Conservation (phyloP, 1,140 invertebrate genomes). For the Euwallacea similis region DNA sequence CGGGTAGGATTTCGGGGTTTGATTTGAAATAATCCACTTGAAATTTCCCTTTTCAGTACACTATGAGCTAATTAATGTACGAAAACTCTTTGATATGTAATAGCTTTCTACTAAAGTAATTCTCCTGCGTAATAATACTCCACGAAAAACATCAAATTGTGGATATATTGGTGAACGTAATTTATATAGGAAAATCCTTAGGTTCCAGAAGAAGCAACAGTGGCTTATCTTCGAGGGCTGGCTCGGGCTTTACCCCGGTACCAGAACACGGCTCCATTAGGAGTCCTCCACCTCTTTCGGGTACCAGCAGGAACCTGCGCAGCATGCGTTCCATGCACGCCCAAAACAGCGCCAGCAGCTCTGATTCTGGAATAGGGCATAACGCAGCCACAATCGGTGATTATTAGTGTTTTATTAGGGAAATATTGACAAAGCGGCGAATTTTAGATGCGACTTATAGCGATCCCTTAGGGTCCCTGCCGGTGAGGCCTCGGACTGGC, state of each 20-base stretch:
- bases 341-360: slow-evolving; percentile 49
- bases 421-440: background rate
- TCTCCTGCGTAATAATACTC: background rate
- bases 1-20: slow-evolving; percentile 51
- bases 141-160: slow-evolving; percentile 3
- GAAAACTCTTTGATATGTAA: background rate
- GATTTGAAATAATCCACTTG: background rate
- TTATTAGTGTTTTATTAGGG: background rate
- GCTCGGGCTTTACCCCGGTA: slow-evolving; percentile 59
- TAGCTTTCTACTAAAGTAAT: no score
- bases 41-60: background rate
- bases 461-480: slow-evolving; percentile 75
- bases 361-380: slow-evolving; percentile 50
- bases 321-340: slow-evolving; percentile 40
- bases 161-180: background rate
- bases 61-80: background rate
- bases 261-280: slow-evolving; percentile 53
- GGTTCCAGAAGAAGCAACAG: slow-evolving; percentile 61
- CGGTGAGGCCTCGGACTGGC: slow-evolving; percentile 76
- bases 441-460: slow-evolving; percentile 66
- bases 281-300: slow-evolving; percentile 34
- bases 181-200: slow-evolving; percentile 33
- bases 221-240: slow-evolving; percentile 60
- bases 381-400: background rate
- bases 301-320: slow-evolving; percentile 46